Evolutionary conservation across 1,140 invertebrate genomes (phyloP).

Genomic region (Cyclina sinensis): DNA sequence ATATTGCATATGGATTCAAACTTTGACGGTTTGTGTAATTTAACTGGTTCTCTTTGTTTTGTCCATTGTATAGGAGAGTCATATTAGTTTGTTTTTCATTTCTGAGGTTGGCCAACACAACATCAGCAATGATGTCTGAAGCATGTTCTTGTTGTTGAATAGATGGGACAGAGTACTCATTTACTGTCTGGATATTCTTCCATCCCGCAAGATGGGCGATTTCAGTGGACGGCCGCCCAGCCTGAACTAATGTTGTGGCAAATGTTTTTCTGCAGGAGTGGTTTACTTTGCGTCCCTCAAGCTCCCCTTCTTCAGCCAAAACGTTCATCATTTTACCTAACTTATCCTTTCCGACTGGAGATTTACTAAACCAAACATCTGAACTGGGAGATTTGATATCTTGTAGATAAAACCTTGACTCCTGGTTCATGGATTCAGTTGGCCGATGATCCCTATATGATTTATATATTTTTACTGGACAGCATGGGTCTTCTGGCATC

Average conservation of each 20-base stretch:
- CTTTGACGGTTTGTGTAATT: not conserved
- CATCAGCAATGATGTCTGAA: conserved; percentile 24
- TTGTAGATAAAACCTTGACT: conserved; percentile 42
- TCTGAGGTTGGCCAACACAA: not conserved
- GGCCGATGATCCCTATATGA: conserved; percentile 37
- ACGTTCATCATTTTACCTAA: conserved; percentile 54
- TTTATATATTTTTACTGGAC: conserved; percentile 54
- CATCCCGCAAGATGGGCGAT: conserved; percentile 56
- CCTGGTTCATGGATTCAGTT: not conserved
- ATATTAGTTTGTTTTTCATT: not conserved
- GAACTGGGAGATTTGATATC: not conserved
- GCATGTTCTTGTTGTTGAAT: conserved; percentile 19
- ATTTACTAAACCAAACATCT: conserved; percentile 52
- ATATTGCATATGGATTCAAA: not conserved
- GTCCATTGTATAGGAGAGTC: not conserved
- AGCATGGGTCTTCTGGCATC: conserved; percentile 16
- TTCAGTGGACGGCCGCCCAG: conserved; percentile 38
- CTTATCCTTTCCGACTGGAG: conserved; percentile 40
- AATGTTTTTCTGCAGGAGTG: conserved; percentile 63
- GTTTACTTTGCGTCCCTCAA: conserved; percentile 57
- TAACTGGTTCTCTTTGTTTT: not conserved
- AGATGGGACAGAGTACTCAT: conserved; percentile 12
- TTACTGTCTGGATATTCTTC: conserved; percentile 45
- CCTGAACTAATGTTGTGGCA: conserved; percentile 46
- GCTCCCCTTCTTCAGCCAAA: conserved; percentile 20